Conservation (phyloP, 2,113 vertebrate genomes). For the Ptychochromis oligacanthus region DNA sequence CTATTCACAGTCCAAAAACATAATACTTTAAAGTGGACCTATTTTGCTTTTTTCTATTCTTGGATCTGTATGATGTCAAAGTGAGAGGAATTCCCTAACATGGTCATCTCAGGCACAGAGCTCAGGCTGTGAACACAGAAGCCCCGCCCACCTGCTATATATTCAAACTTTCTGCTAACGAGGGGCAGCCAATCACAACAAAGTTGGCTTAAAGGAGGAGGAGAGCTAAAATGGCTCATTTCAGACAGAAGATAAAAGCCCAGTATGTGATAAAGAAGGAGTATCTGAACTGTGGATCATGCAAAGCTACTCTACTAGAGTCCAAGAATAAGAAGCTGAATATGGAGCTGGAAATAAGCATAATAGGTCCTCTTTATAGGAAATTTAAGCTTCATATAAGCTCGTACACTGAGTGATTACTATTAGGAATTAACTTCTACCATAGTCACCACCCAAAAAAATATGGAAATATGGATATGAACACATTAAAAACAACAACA, state of each 20-base stretch:
- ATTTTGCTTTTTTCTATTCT: background rate
- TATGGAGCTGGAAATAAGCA: background rate
- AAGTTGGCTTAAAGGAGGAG: background rate
- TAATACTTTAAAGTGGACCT: slow-evolving; percentile 4
- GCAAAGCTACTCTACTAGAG: background rate
- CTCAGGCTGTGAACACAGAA: background rate
- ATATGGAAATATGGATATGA: background rate
- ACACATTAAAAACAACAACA: background rate
- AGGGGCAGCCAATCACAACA: background rate
- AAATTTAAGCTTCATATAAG: slow-evolving; percentile 3
- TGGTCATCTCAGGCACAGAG: background rate
- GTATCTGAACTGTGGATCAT: background rate
- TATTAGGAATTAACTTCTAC: background rate
- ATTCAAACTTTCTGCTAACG: background rate
- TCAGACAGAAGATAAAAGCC: background rate
- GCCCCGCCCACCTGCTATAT: too few species aligned
- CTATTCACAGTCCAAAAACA: slow-evolving; percentile 58
- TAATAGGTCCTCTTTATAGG: background rate
- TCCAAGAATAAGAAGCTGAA: too few species aligned
- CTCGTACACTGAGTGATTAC: background rate
- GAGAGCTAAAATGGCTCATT: background rate
- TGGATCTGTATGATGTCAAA: background rate
- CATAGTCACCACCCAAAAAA: background rate
- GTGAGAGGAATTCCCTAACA: background rate
- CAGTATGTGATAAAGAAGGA: background rate